Evolutionary conservation across 2,888 invertebrate species (phyloP), one percentile per base, ranked within the genome.

Genomic region (Apocheima hispidaria): DNA sequence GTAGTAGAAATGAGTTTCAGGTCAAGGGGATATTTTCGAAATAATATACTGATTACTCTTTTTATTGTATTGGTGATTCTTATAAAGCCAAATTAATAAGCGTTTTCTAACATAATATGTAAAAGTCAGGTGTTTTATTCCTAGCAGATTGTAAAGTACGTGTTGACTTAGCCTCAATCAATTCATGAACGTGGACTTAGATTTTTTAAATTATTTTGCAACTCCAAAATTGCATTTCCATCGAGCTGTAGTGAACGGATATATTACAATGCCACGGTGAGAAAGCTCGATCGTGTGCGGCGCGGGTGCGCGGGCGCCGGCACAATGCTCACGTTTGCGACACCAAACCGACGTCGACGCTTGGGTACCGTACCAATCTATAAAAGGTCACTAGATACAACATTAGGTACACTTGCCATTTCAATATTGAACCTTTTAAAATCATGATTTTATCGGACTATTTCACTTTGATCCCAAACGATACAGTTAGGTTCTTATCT

Each of bases 181-280:
- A n/a, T n/a, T n/a, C n/a, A 35, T 35, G 14, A 14, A 5, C 4
- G 14, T n/a, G 14, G 4, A 35, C 35, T 14, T 6, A 9, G 14
- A 14, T 5, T 2, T 4, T 14, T 14, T 14, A 1, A 14, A 10
- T 20, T 41, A 1, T 21, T 3, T 41, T 14, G 20, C 14, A 46
- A 38, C 10, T 41, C 44, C 30, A 14, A 30, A 58, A 43, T 54
- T 60, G 71, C 74, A 79, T 84, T 80, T 74, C 73, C 69, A 74
- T 77, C 79, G 78, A 84, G 80, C 79, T 82, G 71, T 77, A 84
- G 87, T 86, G 87, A 87, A 83, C 80, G 86, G 81, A 80, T 82
- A 78, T 77, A 78, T 79, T 82, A 84, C 84, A 88, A 87, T 87
- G 83, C 87, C 84, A 82, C 79, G 76, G 79, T 80, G 85, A 86